phyloP scores from a whole-genome alignment of 2,113 vertebrate genomes.

The Neotragus moschatus region DNA sequence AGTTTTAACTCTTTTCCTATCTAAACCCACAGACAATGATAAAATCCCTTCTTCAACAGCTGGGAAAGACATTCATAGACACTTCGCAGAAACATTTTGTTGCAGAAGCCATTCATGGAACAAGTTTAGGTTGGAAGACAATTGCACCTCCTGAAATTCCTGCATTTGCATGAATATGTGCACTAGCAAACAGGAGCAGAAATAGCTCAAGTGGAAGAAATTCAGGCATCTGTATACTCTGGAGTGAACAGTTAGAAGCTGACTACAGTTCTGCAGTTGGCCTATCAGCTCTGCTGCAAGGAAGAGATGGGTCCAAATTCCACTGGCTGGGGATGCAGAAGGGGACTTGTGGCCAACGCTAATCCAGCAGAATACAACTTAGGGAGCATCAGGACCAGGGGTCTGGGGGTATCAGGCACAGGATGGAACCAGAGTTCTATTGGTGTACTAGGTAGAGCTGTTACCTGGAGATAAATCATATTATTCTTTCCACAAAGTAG shows the following conservation, averaged over 20 bases:
- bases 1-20: constrained; percentile 21
- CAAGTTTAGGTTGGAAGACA: constrained; percentile 46
- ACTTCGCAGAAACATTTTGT: constrained; percentile 6
- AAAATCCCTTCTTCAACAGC: constrained; percentile 34
- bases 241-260: background rate
- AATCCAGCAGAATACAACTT: background rate
- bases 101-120: constrained; percentile 46
- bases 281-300: background rate
- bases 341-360: background rate
- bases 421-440: background rate
- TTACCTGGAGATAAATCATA: background rate
- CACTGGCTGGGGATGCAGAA: background rate
- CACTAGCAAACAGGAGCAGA: constrained; percentile 9
- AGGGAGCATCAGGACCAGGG: background rate
- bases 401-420: background rate
- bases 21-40: background rate
- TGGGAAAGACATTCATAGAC: constrained; percentile 41
- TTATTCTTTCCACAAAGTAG: background rate
- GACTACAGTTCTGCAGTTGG: background rate
- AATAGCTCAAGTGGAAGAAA: constrained; percentile 26
- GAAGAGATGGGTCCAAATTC: background rate
- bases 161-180: constrained; percentile 36
- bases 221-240: constrained; percentile 43
- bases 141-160: constrained; percentile 37
- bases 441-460: background rate